A percentile compares a stretch with the other conserved stretches of the same genome.
Evolutionary conservation across 2,113 vertebrate genomes (phyloP).

Genomic region (Ceratotherium simum): DNA sequence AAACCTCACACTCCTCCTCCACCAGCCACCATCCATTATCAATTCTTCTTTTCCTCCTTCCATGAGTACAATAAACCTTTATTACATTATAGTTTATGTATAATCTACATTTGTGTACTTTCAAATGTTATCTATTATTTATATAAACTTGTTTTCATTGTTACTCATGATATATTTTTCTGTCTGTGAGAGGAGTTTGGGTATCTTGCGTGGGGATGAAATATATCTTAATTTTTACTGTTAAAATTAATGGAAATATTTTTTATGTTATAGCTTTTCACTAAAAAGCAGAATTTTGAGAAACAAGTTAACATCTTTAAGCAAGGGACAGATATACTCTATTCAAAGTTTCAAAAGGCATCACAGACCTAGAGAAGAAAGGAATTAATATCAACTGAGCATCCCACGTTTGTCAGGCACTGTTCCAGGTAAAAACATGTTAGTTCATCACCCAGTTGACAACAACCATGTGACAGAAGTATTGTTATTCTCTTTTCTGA

Average conservation of each 20-base stretch:
- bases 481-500: not conserved
- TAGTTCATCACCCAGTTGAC: constrained; percentile 1
- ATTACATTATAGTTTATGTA: not conserved
- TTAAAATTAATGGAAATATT: constrained; percentile 22
- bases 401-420: not conserved
- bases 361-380: constrained; percentile 35
- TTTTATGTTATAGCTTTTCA: constrained; percentile 51
- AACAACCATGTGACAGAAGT: not conserved
- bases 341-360: constrained; percentile 18
- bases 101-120: constrained; percentile 50
- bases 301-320: constrained; percentile 62
- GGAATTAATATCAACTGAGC: not conserved
- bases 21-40: not conserved
- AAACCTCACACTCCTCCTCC: not conserved
- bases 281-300: constrained; percentile 40
- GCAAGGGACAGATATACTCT: not conserved
- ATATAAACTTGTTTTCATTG: constrained; percentile 50
- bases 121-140: constrained; percentile 31
- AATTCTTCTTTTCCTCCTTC: constrained; percentile 11
- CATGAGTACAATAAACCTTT: not conserved
- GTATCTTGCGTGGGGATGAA: constrained; percentile 1
- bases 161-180: constrained; percentile 26
- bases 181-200: not conserved
- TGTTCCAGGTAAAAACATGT: not conserved
- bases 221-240: constrained; percentile 21